A percentile compares a stretch with the other conserved stretches of the same genome.
Conservation (phyloP, 2,888 invertebrate genomes). For the Caenorhabditis zanzibari region DNA sequence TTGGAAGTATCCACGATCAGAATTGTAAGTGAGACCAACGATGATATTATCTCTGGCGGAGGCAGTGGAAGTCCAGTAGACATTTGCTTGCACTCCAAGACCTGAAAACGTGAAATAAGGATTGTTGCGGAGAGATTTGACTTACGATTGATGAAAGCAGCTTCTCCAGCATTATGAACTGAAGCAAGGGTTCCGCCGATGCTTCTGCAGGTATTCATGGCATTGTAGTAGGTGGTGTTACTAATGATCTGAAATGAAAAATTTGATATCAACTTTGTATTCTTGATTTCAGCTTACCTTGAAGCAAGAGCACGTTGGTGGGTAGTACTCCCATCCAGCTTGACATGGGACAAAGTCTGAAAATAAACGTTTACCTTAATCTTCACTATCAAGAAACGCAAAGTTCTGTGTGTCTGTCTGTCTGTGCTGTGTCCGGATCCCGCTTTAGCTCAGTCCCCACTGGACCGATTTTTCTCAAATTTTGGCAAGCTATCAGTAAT, state of each 20-base stretch:
- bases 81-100: constrained; percentile 40
- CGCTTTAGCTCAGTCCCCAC: too few relatives aligned
- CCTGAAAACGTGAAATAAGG: constrained; percentile 24
- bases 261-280: too few relatives aligned
- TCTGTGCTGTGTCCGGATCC: too few relatives aligned
- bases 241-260: constrained; percentile 40
- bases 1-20: constrained; percentile 36
- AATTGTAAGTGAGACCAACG: constrained; percentile 59
- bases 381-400: too few relatives aligned
- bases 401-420: too few relatives aligned
- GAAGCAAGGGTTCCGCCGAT: constrained; percentile 60
- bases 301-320: constrained; percentile 63
- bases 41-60: constrained; percentile 61
- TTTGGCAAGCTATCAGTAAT: too few relatives aligned
- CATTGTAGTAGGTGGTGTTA: constrained; percentile 63
- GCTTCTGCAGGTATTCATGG: constrained; percentile 63
- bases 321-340: constrained; percentile 66
- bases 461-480: too few relatives aligned
- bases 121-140: neutral
- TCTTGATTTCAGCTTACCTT: constrained; percentile 6
- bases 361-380: neutral
- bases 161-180: constrained; percentile 59
- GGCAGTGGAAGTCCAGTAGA: constrained; percentile 50
- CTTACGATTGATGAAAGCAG: constrained; percentile 60
- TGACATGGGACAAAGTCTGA: constrained; percentile 64